Base-by-base conservation (phyloP, 2,113 vertebrate species). In the Pterocles burchelli region DNA sequence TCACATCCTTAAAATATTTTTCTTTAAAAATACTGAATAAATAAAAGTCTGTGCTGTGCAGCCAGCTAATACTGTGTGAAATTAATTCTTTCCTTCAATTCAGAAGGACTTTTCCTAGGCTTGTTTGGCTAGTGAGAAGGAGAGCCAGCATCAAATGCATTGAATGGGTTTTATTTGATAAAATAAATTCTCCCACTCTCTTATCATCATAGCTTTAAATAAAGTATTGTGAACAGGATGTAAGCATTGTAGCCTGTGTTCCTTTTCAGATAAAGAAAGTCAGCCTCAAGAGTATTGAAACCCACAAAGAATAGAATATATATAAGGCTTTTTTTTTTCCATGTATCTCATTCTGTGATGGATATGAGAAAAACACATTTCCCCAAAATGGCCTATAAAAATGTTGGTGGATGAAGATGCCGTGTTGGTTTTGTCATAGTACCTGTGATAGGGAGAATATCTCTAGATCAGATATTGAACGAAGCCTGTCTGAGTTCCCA, bases 161-260 rank as follows among this genome's bases (percentile, higher is more conserved):
- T 93, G 91, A 94, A 90, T 81, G 73, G 57, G 24, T 75, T 97
- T 93, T 94, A 94, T 89, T 93, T 84, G 90, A 96, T 96, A 97
- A 96, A 96, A 94, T 94, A 95, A 96, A 93, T 96, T 96, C 90
- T 86, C 70, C 76, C n/a, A 68, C 65, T 90, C 83, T 95, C 85
- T 94, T 97, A 97, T 96, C 94, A 88, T 91, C 57, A 61, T 41
- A 87, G 76, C 88, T 96, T 95, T 96, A 96, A 93, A 90, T 95
- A 92, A 95, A 94, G 86, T 87, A 87, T 94, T 96, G 90, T 96
- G 95, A 93, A 84, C 84, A 63, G 90, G 90, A 93, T 95, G 93
- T 94, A 95, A 96, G 92, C 52, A 77, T 71, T 90, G 90, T 93
- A 91, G 90, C 34, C 93, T 84, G 48, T 96, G 90, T 88, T 94